Base-by-base conservation (phyloP, 2,888 invertebrate species). In the Chrysolina americana region DNA sequence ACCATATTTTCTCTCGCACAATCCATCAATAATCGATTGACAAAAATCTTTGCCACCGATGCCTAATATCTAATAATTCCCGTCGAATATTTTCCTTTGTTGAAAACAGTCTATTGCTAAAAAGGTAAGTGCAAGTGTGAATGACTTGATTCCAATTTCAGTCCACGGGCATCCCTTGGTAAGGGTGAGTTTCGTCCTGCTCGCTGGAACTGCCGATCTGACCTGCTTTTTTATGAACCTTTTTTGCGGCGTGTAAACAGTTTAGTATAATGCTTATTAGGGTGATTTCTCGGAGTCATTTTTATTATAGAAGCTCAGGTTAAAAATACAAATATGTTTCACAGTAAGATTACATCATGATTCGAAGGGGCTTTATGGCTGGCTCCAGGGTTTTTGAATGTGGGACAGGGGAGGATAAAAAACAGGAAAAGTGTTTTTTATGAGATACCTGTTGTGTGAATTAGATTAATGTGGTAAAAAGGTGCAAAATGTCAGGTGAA, bases 181-280 rank as follows among this genome's bases (percentile, higher is more conserved):
- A 59, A 59, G 69, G 68, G 53, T 68, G 19, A 10, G 0, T 28
- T 53, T 41, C 41, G 63, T 47, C 50, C 23, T 74, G 4, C 36
- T 50, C 66, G 64, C 50, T 71, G 63, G 21, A 65, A 36, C 59
- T 50, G 63, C 23, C 59, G 62, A 70, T 71, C 68, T 76, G 78
- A 78, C 78, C 78, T 76, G 77, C 76, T 79, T 85, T 84, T 83
- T 85, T 84, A 82, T 80, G 80, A 76, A 77, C 81, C 78, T 79
- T 85, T 87, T 87, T 85, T 86, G 86, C 82, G 86, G 86, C 82
- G 83, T 86, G 86, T 85, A 84, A 86, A 85, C 76, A 73, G 76
- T 75, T 76, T 76, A 78, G 78, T 75, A 73, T 59, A 65, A 70
- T 72, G 73, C 74, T 78, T 76, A 78, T 78, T 78, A 76, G 78